Percentiles rank a stretch among this genome's conserved stretches.
These are phyloP conservation scores for Gopherus evgoodei DNA, from an alignment of 2,113 vertebrate genomes.

Conservation along the genomic window DNA sequence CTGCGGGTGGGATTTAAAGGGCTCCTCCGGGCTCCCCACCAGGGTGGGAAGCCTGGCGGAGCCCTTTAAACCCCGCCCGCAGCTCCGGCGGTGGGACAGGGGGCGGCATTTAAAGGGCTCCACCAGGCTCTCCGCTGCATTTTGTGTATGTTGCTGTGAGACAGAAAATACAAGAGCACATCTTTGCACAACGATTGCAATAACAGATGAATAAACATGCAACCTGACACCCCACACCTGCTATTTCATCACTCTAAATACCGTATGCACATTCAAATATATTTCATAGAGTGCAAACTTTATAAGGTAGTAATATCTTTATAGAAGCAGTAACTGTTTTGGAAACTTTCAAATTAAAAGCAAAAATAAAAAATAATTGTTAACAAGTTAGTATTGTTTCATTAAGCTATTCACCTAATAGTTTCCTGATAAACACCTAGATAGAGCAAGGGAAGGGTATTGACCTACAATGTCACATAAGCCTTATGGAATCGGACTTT, in stretches of 20 bases:
- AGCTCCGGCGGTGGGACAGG: no score
- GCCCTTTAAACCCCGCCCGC: no score
- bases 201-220: constrained; percentile 83
- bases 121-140: neutral
- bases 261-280: constrained; percentile 69
- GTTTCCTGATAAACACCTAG: constrained; percentile 26
- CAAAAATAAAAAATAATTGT: constrained; percentile 62
- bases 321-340: constrained; percentile 58
- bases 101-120: no score
- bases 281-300: constrained; percentile 72
- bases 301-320: constrained; percentile 73
- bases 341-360: constrained; percentile 73
- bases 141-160: constrained; percentile 68
- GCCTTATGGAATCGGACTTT: neutral
- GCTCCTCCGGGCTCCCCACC: no score
- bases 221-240: constrained; percentile 84
- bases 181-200: constrained; percentile 66
- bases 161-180: constrained; percentile 59
- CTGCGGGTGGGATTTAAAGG: no score
- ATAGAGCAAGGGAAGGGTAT: neutral
- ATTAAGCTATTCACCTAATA: constrained; percentile 50
- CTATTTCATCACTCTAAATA: constrained; percentile 72
- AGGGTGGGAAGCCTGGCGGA: no score
- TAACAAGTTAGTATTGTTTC: constrained; percentile 54
- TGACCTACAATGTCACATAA: neutral